A percentile compares a stretch with the other conserved stretches of the same genome.
Conservation (phyloP, 1,140 invertebrate genomes). For the Hypsibius dujardini region DNA sequence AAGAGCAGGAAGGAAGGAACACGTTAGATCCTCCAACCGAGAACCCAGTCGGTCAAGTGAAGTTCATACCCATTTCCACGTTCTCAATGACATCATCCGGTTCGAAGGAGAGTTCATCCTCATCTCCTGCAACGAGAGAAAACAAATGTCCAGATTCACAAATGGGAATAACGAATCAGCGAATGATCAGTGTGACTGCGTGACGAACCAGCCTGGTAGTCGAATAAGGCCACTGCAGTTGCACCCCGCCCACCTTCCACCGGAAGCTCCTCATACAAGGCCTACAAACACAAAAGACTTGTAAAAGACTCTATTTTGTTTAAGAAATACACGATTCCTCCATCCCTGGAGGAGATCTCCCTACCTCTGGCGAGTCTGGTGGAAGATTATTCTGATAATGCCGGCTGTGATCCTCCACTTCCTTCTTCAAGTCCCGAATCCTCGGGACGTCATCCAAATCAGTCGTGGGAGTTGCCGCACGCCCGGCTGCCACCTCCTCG, state of each 20-base stretch:
- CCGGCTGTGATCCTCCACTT: background rate
- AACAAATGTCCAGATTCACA: constrained; percentile 23
- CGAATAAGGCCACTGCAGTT: constrained; percentile 65
- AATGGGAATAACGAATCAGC: constrained; percentile 16
- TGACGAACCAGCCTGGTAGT: constrained; percentile 60
- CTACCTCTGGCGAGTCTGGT: background rate
- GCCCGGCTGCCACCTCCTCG: too few relatives aligned
- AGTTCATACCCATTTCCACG: constrained; percentile 57
- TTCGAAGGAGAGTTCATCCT: constrained; percentile 87
- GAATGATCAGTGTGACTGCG: too few relatives aligned
- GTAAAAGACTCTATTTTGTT: too few relatives aligned
- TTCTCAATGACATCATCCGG: constrained; percentile 79
- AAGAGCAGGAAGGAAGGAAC: background rate
- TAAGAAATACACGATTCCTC: too few relatives aligned
- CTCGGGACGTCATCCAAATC: background rate
- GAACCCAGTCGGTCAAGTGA: too few relatives aligned
- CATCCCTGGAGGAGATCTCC: constrained; percentile 23
- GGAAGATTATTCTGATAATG: too few relatives aligned
- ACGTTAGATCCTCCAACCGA: background rate
- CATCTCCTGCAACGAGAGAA: constrained; percentile 44
- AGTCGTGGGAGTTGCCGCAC: too few relatives aligned
- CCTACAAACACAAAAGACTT: too few relatives aligned
- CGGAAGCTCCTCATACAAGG: too few relatives aligned
- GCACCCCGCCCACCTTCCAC: constrained; percentile 32
- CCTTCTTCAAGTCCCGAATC: constrained; percentile 14